These are phyloP conservation scores for Trachelipus rathkii DNA, from an alignment of 1,140 invertebrate genomes.

Conservation along the genomic window DNA sequence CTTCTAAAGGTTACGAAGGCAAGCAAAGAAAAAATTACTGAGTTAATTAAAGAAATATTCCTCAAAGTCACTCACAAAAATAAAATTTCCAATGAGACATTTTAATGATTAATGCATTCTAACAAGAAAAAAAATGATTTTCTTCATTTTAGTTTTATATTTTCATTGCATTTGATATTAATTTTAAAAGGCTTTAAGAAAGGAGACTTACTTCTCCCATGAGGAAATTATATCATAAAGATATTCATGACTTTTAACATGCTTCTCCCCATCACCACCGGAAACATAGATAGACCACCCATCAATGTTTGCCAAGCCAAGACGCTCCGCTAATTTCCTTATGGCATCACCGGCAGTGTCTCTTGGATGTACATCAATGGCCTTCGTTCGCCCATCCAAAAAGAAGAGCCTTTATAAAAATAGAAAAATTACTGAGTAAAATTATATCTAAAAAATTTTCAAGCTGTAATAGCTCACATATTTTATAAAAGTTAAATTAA, in stretches of 20 bases:
- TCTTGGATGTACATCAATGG: conserved; percentile 89
- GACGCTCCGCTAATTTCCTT: conserved; percentile 79
- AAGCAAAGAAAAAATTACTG: no score
- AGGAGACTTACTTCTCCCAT: conserved; percentile 73
- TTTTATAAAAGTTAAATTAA: no score
- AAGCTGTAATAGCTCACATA: no score
- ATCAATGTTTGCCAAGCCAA: conserved; percentile 74
- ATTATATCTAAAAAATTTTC: not conserved
- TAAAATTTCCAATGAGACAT: no score
- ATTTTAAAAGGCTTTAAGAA: no score
- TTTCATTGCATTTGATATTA: no score
- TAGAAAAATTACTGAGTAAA: conserved; percentile 1
- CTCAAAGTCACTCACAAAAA: no score
- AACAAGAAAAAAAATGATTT: no score
- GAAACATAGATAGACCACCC: conserved; percentile 87
- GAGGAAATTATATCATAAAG: conserved; percentile 88
- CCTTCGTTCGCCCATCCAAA: conserved; percentile 89
- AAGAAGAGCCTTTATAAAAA: conserved; percentile 93
- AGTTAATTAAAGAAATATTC: no score
- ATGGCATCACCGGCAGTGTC: conserved; percentile 88
- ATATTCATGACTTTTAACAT: conserved; percentile 88
- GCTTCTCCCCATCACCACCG: conserved; percentile 69
- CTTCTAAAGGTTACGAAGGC: no score
- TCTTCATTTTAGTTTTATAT: no score
- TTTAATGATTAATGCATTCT: no score